These are phyloP conservation scores for Callochromis pleurospilus DNA, from an alignment of 2,113 vertebrate species.

Conservation along the genomic window DNA sequence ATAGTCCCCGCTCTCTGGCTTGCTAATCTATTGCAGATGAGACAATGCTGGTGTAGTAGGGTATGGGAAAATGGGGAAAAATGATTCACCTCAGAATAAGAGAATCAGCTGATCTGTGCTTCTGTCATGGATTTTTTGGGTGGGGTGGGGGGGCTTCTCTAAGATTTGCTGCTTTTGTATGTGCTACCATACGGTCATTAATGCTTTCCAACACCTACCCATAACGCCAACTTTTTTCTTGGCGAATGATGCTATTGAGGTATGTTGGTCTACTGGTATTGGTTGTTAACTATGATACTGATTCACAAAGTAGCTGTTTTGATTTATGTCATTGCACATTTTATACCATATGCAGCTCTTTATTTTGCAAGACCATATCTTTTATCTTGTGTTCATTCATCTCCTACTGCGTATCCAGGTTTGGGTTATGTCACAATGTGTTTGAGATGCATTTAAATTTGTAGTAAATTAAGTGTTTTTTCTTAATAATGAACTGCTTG, in stretches of 20 bases:
- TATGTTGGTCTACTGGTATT: not conserved
- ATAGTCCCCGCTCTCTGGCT: not conserved
- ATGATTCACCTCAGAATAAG: not conserved
- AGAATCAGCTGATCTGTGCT: not conserved
- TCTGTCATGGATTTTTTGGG: not conserved
- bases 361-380: not conserved
- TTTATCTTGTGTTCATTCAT: not conserved
- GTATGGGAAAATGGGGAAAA: not conserved
- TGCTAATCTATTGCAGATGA: not conserved
- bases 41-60: not conserved
- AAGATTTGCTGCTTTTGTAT: not conserved
- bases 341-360: not conserved
- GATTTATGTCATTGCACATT: not conserved
- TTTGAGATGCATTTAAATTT: not conserved
- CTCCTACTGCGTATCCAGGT: fast-evolving
- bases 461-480: not conserved
- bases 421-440: not conserved
- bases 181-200: not conserved
- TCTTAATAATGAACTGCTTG: not conserved
- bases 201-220: not conserved
- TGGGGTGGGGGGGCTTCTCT: not conserved
- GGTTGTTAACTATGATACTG: not conserved
- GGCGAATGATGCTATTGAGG: not conserved
- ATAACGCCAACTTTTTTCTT: not conserved
- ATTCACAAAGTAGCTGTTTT: not conserved